Evolutionary conservation across 2,113 vertebrate species (phyloP), one percentile per base, ranked within the genome.

Genomic region (Etheostoma cragini): DNA sequence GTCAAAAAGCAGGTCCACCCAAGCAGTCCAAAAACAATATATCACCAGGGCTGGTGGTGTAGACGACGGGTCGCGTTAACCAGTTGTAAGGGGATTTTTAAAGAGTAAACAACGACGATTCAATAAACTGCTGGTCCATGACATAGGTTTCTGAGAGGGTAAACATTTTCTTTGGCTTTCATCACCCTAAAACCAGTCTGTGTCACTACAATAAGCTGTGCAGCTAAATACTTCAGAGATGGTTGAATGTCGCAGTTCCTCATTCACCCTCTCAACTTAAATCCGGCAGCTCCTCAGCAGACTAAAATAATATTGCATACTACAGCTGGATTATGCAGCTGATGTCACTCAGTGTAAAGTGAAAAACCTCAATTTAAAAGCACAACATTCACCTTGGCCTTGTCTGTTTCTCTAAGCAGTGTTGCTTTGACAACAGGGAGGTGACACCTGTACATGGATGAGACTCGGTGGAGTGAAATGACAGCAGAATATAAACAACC

Each of bases 361-460:
- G 46, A 84, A 72, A 75, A 67, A 82, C 73, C 24, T 19, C n/a
- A 69, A 4, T 3, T 58, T 16, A 54, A 15, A 71, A 83, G 49
- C 71, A 74, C 63, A 52, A 62, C 74, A 15, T 66, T 86, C 69
- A 62, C 56, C 22, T 63, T 30, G 8, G 24, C 46, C 82, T 62
- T n/a, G 46, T 78, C 77, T 56, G 62, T 67, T 70, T 80, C 56
- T 49, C 42, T 80, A 49, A 52, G 76, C 47, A 3, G 6, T 6
- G 60, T 45, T 10, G 21, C 26, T 75, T 16, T 82, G 78, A 77
- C 79, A 83, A 79, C 30, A 66, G 46, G 26, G 66, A 70, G 76
- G 66, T 73, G 81, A 87, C 66, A 73, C 75, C 65, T 84, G 80
- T 62, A 53, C 63, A 57, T 33, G 63, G 57, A 84, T 86, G 67